These are phyloP conservation scores for Oreortyx pictus DNA, from an alignment of 2,797 vertebrate species.

Conservation along the genomic window DNA sequence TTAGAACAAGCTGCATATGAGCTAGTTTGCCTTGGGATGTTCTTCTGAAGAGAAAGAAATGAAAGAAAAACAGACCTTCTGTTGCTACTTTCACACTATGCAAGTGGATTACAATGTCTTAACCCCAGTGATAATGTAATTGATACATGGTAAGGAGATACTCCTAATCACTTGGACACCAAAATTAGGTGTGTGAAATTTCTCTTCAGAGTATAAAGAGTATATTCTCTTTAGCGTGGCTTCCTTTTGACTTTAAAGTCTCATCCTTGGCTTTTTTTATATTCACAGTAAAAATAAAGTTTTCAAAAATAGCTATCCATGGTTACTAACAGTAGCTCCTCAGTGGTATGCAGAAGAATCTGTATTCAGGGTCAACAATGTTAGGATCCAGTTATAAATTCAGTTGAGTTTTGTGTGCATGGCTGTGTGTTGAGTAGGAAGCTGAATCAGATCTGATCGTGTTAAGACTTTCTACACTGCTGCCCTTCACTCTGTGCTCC, in stretches of 20 bases:
- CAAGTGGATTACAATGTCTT: not conserved
- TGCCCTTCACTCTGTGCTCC: not conserved
- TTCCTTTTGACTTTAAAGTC: not conserved
- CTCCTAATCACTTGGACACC: not conserved
- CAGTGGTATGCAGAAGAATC: not conserved
- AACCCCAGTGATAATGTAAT: not conserved
- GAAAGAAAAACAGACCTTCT: not conserved
- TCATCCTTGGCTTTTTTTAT: not conserved
- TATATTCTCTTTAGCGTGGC: not conserved
- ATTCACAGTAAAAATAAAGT: not conserved
- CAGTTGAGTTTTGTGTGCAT: not conserved
- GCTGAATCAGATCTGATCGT: not conserved
- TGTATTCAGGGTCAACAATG: conserved; percentile 15
- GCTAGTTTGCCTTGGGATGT: not conserved
- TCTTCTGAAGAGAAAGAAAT: not conserved
- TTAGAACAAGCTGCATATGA: not conserved
- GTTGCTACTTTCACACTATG: not conserved
- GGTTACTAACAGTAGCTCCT: not conserved
- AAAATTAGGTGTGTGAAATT: not conserved
- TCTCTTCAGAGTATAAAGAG: not conserved
- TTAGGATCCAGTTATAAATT: conserved; percentile 25
- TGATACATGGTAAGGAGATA: not conserved
- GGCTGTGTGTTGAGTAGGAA: not conserved
- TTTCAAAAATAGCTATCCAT: not conserved
- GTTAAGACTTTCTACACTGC: not conserved